Evolutionary conservation across 1,140 invertebrate species (phyloP).

Genomic region (Lasioglossum albipes): DNA sequence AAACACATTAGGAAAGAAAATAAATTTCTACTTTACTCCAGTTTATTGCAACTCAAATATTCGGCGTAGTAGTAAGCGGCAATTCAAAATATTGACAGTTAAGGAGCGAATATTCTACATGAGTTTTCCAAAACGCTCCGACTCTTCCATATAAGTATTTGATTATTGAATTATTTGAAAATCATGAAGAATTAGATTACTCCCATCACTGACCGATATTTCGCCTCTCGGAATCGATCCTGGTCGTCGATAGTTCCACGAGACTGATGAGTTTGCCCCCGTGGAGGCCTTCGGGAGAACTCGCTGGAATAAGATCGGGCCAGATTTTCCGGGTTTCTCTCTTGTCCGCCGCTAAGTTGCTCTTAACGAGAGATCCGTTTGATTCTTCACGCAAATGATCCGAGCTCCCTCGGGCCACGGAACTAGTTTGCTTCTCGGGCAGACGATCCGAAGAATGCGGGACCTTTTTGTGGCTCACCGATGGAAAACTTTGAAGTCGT

Average conservation of each 20-base stretch:
- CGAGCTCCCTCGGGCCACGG: background rate
- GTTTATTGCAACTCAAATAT: no score
- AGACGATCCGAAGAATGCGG: background rate
- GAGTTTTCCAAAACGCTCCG: no score
- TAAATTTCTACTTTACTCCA: no score
- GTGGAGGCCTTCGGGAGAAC: background rate
- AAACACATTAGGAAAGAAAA: no score
- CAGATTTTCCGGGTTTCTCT: background rate
- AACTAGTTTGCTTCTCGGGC: background rate
- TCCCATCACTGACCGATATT: no score
- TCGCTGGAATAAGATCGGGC: background rate
- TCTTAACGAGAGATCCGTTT: slow-evolving; percentile 26
- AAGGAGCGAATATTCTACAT: no score
- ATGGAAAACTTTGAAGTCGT: background rate
- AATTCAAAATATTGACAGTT: no score
- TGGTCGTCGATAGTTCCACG: slow-evolving; percentile 7
- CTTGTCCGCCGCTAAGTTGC: slow-evolving; percentile 6
- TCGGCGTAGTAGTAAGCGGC: no score
- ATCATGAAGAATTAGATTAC: no score
- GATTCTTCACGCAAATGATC: slow-evolving; percentile 18
- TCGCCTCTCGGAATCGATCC: background rate
- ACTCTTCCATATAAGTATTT: no score
- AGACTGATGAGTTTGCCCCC: slow-evolving; percentile 14
- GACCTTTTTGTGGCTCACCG: background rate
- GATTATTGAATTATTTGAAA: no score